Conservation (phyloP, 2,888 invertebrate species). For the Isoperla grammatica region DNA sequence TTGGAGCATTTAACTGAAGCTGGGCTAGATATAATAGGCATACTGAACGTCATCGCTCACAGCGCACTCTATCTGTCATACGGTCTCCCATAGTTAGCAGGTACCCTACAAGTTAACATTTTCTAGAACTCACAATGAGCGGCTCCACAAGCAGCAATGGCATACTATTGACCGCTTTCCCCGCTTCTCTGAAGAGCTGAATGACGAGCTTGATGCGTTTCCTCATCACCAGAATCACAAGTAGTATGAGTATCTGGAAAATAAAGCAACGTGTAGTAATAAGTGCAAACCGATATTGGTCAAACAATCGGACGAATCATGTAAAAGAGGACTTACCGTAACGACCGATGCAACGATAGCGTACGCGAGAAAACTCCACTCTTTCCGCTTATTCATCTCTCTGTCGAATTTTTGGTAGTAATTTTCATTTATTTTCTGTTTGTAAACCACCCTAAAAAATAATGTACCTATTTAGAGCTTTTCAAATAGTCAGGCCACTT, state of each 20-base stretch:
- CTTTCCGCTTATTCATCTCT: constrained; percentile 39
- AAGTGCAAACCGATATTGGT: not conserved
- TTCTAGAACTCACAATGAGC: constrained; percentile 51
- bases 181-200: constrained; percentile 59
- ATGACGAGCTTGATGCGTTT: constrained; percentile 57
- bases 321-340: constrained; percentile 47
- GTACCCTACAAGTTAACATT: no score
- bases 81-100: no score
- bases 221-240: constrained; percentile 55
- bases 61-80: no score
- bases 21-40: no score
- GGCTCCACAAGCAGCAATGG: constrained; percentile 57
- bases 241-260: constrained; percentile 45
- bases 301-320: no score
- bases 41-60: no score
- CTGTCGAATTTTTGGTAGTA: constrained; percentile 32
- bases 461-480: constrained; percentile 4
- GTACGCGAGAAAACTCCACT: constrained; percentile 47
- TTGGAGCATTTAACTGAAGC: no score
- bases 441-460: constrained; percentile 46
- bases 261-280: not conserved
- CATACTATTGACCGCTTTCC: constrained; percentile 58
- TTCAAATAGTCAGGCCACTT: constrained; percentile 7
- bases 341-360: constrained; percentile 56
- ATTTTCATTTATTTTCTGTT: constrained; percentile 39